phyloP scores from a whole-genome alignment of 37 sponge, comb jelly and placozoan genomes.

The Agelas oroides region DNA sequence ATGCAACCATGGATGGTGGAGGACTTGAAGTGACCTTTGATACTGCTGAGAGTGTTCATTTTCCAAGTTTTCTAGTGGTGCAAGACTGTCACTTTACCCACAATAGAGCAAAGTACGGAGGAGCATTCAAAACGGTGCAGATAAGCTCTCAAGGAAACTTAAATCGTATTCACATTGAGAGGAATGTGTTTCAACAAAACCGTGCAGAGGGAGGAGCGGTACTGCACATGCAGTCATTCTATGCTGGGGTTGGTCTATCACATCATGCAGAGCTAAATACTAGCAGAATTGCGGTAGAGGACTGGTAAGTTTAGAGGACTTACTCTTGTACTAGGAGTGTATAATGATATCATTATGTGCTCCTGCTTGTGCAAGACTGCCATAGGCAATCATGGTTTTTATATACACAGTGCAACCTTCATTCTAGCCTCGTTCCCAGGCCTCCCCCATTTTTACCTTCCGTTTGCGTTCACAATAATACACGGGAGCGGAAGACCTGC shows the following conservation, averaged over 20 bases:
- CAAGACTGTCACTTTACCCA: neutral
- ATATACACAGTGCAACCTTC: too few relatives aligned
- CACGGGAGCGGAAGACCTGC: too few relatives aligned
- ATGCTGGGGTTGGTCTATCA: too few relatives aligned
- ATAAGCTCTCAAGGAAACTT: neutral
- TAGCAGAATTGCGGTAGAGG: neutral
- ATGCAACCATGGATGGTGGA: conserved; percentile 38
- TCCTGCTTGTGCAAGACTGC: too few relatives aligned
- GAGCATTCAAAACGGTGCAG: too few relatives aligned
- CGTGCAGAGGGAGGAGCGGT: neutral
- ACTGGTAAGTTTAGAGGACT: conserved; percentile 34
- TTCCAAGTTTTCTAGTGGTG: neutral
- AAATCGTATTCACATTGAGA: neutral
- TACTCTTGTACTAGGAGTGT: too few relatives aligned
- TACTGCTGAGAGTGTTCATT: neutral
- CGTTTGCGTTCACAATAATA: too few relatives aligned
- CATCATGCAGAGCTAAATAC: too few relatives aligned
- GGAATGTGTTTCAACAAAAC: conserved; percentile 1
- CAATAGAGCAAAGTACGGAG: neutral
- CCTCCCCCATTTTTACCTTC: too few relatives aligned
- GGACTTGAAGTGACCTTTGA: conserved; percentile 25
- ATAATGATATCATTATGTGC: too few relatives aligned
- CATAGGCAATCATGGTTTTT: too few relatives aligned
- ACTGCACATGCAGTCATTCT: conserved; percentile 13
- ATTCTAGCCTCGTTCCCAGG: too few relatives aligned